These are phyloP conservation scores for Toxostoma redivivum DNA, from an alignment of 2,113 vertebrate species.

Conservation along the genomic window DNA sequence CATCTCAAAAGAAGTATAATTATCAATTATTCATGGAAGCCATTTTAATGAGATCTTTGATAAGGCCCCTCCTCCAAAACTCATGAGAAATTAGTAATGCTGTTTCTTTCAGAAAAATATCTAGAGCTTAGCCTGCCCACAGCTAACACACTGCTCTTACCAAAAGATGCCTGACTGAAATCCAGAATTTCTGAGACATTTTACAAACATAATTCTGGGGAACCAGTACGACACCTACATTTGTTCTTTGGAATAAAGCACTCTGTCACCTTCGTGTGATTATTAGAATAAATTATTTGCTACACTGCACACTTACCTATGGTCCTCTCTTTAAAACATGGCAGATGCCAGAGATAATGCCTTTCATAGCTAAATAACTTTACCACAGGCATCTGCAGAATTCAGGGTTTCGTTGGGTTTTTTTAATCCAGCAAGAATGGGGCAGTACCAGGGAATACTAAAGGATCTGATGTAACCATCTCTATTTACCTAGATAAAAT, in stretches of 20 bases:
- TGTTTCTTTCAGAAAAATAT: neutral
- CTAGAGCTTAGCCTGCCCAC: neutral
- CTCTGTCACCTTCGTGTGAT: constrained; percentile 8
- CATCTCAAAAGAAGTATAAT: neutral
- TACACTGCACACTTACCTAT: neutral
- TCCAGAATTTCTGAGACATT: neutral
- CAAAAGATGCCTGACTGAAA: neutral
- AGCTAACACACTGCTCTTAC: neutral
- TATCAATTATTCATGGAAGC: constrained; percentile 34
- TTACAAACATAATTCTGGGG: neutral
- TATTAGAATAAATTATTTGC: constrained; percentile 20
- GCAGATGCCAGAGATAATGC: constrained; percentile 1
- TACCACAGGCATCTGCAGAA: neutral
- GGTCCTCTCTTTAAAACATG: neutral
- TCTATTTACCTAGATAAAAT: constrained; percentile 27
- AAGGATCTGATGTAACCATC: neutral
- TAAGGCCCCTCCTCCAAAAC: constrained; percentile 33
- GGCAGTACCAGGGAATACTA: constrained; percentile 25
- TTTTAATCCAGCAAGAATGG: neutral
- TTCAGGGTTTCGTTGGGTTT: neutral
- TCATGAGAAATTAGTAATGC: constrained; percentile 13
- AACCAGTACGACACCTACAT: neutral
- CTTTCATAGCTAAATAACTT: constrained; percentile 35
- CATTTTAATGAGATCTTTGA: constrained; percentile 23
- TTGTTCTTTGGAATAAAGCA: neutral